A percentile compares a stretch with the other conserved stretches of the same genome.
Evolutionary conservation across 2,113 vertebrate species (phyloP).

Genomic region (Piprites chloris): DNA sequence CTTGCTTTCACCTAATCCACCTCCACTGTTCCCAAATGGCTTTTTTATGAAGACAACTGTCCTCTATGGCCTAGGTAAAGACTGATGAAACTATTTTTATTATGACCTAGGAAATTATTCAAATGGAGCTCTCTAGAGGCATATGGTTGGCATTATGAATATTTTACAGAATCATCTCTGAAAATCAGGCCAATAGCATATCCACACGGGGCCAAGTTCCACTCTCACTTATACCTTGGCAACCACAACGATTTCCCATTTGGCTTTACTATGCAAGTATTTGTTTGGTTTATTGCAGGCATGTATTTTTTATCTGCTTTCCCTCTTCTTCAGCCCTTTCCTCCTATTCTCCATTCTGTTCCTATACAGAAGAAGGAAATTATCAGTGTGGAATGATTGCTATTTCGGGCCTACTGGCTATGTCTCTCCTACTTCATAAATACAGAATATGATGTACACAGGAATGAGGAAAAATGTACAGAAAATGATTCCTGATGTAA

Average conservation of each 20-base stretch:
- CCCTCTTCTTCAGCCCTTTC: neutral
- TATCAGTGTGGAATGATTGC: neutral
- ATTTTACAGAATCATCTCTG: conserved; percentile 63
- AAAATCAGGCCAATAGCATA: conserved; percentile 58
- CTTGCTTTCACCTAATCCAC: neutral
- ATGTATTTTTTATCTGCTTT: neutral
- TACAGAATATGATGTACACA: neutral
- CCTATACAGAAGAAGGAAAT: neutral
- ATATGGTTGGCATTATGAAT: conserved; percentile 63
- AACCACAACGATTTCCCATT: conserved; percentile 46
- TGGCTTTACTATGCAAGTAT: conserved; percentile 13
- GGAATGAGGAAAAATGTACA: neutral
- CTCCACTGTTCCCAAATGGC: neutral
- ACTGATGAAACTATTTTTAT: conserved; percentile 49
- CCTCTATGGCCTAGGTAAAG: conserved; percentile 22
- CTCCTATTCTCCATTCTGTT: neutral
- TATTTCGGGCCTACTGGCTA: neutral
- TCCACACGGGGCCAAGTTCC: conserved; percentile 17
- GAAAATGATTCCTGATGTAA: neutral
- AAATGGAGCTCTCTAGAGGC: conserved; percentile 32
- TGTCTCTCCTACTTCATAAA: neutral
- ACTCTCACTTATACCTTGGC: conserved; percentile 33
- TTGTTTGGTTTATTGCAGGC: conserved; percentile 7
- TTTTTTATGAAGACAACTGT: conserved; percentile 7
- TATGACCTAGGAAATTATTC: conserved; percentile 59